These are phyloP conservation scores for Drosophila antonietae DNA, from an alignment of 2,888 invertebrate genomes.

Conservation along the genomic window DNA sequence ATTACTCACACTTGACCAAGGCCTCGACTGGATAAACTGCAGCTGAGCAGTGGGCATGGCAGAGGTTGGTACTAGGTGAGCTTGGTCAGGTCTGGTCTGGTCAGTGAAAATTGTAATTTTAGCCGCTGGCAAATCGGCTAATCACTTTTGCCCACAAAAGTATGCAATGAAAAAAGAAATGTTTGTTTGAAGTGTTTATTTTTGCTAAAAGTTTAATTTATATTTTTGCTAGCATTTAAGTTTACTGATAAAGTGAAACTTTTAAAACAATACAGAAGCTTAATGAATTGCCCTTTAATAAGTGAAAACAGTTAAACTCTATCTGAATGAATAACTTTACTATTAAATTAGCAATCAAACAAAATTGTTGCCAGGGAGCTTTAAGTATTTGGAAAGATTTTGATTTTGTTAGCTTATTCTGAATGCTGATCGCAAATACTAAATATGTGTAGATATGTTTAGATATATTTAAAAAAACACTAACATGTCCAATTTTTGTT, in stretches of 20 bases:
- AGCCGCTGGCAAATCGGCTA: slow-evolving; percentile 26
- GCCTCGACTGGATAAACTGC: slow-evolving; percentile 40
- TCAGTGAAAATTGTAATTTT: slow-evolving; percentile 61
- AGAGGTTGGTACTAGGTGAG: slow-evolving; percentile 5
- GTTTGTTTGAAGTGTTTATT: background rate
- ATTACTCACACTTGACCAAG: slow-evolving; percentile 73
- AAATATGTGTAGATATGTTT: no score
- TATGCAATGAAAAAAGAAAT: slow-evolving; percentile 5
- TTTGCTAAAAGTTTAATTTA: background rate
- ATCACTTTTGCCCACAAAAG: slow-evolving; percentile 20
- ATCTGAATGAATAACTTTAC: background rate
- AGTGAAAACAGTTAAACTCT: background rate
- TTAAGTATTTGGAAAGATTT: no score
- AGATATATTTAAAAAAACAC: no score
- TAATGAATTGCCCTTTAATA: background rate
- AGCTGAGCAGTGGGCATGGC: background rate
- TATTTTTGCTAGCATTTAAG: background rate
- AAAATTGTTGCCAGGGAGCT: no score
- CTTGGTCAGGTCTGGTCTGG: slow-evolving; percentile 19
- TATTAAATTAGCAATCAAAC: background rate
- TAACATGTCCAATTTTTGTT: no score
- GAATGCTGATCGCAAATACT: no score
- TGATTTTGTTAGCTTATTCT: no score
- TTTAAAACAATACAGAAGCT: background rate
- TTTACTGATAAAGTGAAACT: background rate